Evolutionary conservation across 1,140 invertebrate genomes (phyloP).

Genomic region (Prorops nasuta): DNA sequence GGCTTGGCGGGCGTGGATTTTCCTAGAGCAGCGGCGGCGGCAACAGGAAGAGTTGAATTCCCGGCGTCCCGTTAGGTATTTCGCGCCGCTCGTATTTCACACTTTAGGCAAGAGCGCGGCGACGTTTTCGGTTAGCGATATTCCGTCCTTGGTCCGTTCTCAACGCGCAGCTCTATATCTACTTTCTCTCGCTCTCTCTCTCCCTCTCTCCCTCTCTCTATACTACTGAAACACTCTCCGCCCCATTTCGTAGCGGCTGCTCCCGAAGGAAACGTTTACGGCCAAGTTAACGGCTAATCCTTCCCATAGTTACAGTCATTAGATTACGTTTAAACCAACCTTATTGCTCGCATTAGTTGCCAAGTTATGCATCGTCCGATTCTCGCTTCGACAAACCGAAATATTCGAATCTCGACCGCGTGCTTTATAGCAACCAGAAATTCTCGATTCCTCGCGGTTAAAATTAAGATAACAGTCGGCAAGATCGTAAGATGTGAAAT

Average conservation of each 20-base stretch:
- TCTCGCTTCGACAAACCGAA: not conserved
- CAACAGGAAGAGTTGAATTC: not conserved
- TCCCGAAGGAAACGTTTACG: conserved; percentile 42
- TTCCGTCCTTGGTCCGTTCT: conserved; percentile 9
- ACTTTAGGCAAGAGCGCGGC: conserved; percentile 19
- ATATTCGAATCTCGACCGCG: too few species aligned
- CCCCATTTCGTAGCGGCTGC: conserved; percentile 8
- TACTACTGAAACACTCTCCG: too few species aligned
- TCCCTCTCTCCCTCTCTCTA: too few species aligned
- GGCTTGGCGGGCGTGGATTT: conserved; percentile 6
- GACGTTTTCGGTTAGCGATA: conserved; percentile 22
- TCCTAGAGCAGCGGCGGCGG: too few species aligned
- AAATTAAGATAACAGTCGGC: too few species aligned
- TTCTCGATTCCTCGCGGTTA: conserved; percentile 12
- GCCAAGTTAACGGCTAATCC: conserved; percentile 44
- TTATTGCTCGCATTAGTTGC: conserved; percentile 38
- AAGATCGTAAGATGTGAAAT: not conserved
- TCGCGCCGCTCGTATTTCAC: conserved; percentile 19
- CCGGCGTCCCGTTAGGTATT: conserved; percentile 6
- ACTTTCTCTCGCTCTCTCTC: too few species aligned
- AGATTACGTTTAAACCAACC: conserved; percentile 31
- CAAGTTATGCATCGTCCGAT: conserved; percentile 9
- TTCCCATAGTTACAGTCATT: conserved; percentile 38
- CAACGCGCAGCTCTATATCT: conserved; percentile 9
- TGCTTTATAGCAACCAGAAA: too few species aligned